These are phyloP conservation scores for Candoia aspera DNA, from an alignment of 2,113 vertebrate species.

Conservation along the genomic window DNA sequence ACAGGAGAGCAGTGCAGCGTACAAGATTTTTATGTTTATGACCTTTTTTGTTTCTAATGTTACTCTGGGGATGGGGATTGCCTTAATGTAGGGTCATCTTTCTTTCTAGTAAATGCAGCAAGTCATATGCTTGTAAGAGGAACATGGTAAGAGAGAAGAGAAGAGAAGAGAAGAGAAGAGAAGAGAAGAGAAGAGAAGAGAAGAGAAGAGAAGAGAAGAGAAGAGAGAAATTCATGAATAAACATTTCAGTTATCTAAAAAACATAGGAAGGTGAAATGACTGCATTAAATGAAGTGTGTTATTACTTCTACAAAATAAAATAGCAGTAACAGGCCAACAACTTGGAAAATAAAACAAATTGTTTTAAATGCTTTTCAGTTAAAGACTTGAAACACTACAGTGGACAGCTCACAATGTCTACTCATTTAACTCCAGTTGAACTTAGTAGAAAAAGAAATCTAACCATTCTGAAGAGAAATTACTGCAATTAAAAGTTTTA, in stretches of 20 bases:
- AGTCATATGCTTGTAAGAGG: neutral
- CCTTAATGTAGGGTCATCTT: neutral
- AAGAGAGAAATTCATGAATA: neutral
- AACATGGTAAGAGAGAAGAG: neutral
- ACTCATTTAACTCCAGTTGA: neutral
- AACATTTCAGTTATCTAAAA: constrained; percentile 28
- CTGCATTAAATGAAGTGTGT: neutral
- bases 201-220: too few species aligned
- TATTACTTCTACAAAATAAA: neutral
- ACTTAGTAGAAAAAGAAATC: neutral
- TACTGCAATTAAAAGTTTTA: neutral
- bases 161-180: neutral
- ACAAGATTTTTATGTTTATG: too few species aligned
- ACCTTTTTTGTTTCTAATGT: neutral
- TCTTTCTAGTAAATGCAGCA: neutral
- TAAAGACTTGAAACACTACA: neutral
- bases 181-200: too few species aligned
- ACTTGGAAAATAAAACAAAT: neutral
- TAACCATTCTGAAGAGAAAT: neutral
- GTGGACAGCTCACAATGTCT: neutral
- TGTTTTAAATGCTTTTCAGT: constrained; percentile 16
- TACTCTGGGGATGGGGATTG: neutral
- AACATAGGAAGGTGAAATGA: neutral
- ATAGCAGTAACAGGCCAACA: constrained; percentile 17
- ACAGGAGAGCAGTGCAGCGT: too few species aligned